A percentile compares a stretch with the other conserved stretches of the same genome.
phyloP scores from a whole-genome alignment of 1,140 invertebrate species.

The Glomeris maerens region DNA sequence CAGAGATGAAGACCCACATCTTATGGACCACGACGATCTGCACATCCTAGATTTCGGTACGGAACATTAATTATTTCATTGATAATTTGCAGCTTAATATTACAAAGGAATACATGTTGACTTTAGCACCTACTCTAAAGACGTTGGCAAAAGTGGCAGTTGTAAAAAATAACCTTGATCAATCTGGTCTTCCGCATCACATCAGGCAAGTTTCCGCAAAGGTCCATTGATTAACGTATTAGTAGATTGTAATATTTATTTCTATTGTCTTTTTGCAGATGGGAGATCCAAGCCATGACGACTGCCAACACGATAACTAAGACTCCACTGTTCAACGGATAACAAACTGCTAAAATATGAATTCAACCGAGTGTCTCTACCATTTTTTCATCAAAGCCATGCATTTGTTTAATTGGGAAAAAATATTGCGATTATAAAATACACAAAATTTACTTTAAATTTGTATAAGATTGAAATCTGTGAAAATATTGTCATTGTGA shows the following conservation, averaged over 20 bases:
- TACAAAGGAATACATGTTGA: conserved; percentile 13
- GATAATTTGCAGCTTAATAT: conserved; percentile 1
- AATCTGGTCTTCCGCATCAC: conserved; percentile 41
- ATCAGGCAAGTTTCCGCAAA: conserved; percentile 35
- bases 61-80: conserved; percentile 12
- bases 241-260: conserved; percentile 19
- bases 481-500: too few species aligned
- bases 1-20: conserved; percentile 22
- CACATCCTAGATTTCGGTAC: conserved; percentile 55
- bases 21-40: conserved; percentile 62
- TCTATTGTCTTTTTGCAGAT: conserved; percentile 24
- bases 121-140: conserved; percentile 47
- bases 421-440: too few species aligned
- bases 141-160: conserved; percentile 49
- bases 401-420: too few species aligned
- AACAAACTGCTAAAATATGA: too few species aligned
- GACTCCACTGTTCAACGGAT: too few species aligned
- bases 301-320: conserved; percentile 27
- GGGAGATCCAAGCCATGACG: conserved; percentile 36
- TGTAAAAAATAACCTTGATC: conserved; percentile 45
- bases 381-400: too few species aligned
- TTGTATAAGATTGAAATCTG: too few species aligned
- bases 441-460: too few species aligned
- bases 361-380: too few species aligned
- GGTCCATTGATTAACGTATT: not conserved